Evolutionary conservation across 2,888 invertebrate genomes (phyloP).

Genomic region (Oscheius sp.): DNA sequence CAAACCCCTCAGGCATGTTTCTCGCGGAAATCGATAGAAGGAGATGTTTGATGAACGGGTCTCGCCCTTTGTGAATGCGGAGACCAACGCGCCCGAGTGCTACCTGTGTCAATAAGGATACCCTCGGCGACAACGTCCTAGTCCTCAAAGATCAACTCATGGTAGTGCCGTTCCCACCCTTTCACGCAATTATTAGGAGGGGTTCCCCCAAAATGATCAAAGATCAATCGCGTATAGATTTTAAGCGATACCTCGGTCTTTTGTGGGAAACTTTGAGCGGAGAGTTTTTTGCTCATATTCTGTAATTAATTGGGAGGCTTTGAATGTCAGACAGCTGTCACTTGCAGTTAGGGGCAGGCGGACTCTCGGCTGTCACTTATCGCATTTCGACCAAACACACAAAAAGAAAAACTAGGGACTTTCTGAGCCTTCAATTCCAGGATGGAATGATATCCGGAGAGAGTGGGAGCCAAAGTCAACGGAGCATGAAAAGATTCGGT

Average conservation of each 20-base stretch:
- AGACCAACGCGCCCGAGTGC: conserved; percentile 27
- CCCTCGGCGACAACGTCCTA: conserved; percentile 18
- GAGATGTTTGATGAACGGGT: conserved; percentile 31
- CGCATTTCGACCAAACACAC: not conserved
- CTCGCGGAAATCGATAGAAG: conserved; percentile 29
- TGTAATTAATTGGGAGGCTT: conserved; percentile 2
- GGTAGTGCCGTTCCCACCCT: not conserved
- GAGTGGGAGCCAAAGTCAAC: not conserved
- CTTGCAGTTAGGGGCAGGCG: conserved; percentile 14
- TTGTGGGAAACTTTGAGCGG: not conserved
- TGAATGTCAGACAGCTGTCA: conserved; percentile 12
- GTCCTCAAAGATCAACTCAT: conserved; percentile 24
- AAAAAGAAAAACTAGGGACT: not conserved
- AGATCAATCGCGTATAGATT: not conserved
- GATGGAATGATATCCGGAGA: not conserved
- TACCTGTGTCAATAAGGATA: conserved; percentile 28
- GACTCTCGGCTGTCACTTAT: conserved; percentile 21
- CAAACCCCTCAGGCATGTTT: conserved; percentile 31
- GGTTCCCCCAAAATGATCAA: conserved; percentile 21
- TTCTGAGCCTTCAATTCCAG: not conserved
- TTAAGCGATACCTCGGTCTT: not conserved
- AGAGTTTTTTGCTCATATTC: not conserved
- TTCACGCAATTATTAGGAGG: conserved; percentile 17
- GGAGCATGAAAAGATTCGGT: not conserved
- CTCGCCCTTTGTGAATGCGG: conserved; percentile 30